A percentile compares a stretch with the other conserved stretches of the same genome.
Evolutionary conservation across 2,888 invertebrate genomes (phyloP).

Genomic region (Eristalis pertinax): DNA sequence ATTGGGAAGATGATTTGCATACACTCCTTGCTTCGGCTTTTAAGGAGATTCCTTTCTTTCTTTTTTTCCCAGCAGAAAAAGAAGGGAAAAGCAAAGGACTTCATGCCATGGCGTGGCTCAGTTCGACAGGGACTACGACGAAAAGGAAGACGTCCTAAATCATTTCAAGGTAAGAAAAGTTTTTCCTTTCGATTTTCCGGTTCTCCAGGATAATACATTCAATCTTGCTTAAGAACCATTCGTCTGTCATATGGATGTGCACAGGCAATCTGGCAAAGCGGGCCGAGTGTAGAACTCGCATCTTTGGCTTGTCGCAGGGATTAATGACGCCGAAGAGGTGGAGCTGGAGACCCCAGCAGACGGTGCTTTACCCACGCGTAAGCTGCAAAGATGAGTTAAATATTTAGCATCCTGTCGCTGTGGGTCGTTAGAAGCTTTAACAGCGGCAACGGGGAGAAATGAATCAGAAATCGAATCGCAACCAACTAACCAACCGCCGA

Average conservation of each 20-base stretch:
- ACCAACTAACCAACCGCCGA: conserved; percentile 16
- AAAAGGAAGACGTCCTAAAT: conserved; percentile 54
- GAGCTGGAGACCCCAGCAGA: conserved; percentile 53
- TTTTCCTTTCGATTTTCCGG: conserved; percentile 63
- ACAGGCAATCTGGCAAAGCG: conserved; percentile 8
- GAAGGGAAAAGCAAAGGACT: neutral
- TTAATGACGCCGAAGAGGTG: conserved; percentile 62
- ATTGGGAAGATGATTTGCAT: conserved; percentile 70
- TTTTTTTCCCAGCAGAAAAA: conserved; percentile 15
- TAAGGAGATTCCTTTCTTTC: conserved; percentile 59
- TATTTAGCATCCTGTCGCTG: conserved; percentile 28
- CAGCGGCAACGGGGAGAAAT: neutral
- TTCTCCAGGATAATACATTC: conserved; percentile 53
- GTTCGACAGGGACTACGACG: conserved; percentile 2
- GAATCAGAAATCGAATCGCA: neutral
- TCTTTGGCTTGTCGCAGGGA: conserved; percentile 58
- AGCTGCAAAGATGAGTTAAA: conserved; percentile 47
- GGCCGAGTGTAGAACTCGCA: conserved; percentile 35
- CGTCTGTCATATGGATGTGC: conserved; percentile 62
- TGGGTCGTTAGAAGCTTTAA: conserved; percentile 22
- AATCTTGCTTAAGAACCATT: conserved; percentile 65
- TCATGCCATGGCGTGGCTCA: too few relatives aligned
- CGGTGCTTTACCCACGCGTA: conserved; percentile 69
- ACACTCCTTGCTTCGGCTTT: conserved; percentile 67
- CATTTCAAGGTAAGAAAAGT: conserved; percentile 66